A percentile compares a stretch with the other conserved stretches of the same genome.
Conservation (phyloP, 1,140 invertebrate species). For the Agrypnia vestita region DNA sequence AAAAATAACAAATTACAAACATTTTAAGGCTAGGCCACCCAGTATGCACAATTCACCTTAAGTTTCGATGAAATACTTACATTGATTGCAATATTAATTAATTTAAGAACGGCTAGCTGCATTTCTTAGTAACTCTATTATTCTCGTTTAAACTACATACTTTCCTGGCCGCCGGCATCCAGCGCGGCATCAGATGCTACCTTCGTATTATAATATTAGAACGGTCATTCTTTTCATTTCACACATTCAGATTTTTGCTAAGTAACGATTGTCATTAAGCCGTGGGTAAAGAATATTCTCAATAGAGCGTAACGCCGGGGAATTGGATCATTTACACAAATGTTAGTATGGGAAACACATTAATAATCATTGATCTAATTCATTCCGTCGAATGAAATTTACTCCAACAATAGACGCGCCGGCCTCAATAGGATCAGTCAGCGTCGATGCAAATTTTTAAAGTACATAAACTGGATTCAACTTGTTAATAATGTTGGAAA, state of each 20-base stretch:
- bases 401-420: slow-evolving; percentile 38
- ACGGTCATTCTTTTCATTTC: slow-evolving; percentile 46
- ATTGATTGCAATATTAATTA: slow-evolving; percentile 42
- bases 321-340: slow-evolving; percentile 24
- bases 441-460: too few relatives aligned
- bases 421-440: too few relatives aligned
- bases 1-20: too few relatives aligned
- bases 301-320: slow-evolving; percentile 37
- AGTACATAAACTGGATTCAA: too few relatives aligned
- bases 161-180: background rate
- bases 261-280: slow-evolving; percentile 61
- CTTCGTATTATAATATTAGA: slow-evolving; percentile 2
- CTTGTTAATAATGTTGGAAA: too few relatives aligned
- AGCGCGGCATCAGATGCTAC: background rate
- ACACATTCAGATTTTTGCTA: slow-evolving; percentile 59
- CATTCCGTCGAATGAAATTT: slow-evolving; percentile 59
- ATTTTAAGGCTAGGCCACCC: slow-evolving; percentile 2
- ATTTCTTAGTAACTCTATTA: slow-evolving; percentile 27
- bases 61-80: background rate
- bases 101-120: slow-evolving; percentile 21
- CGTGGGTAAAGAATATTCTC: slow-evolving; percentile 48
- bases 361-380: slow-evolving; percentile 61
- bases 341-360: slow-evolving; percentile 59
- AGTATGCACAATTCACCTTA: background rate
- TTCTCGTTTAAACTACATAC: slow-evolving; percentile 16